Evolutionary conservation across 2,797 vertebrate species (phyloP), one percentile per base, ranked within the genome.

Genomic region (Dallia pectoralis): DNA sequence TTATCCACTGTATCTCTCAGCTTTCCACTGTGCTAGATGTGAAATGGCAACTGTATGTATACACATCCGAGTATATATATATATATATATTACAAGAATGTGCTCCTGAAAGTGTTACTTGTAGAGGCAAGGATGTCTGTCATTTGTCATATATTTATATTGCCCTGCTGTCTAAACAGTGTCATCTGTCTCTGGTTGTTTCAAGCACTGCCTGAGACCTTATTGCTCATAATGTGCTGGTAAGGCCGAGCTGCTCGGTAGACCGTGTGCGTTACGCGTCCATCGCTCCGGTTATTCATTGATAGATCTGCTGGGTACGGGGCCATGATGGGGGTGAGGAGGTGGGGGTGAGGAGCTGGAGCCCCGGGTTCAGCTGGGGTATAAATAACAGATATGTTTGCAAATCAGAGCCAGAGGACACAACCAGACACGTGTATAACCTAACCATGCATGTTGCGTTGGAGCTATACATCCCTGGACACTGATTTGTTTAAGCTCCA

Each of bases 211-310:
- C 40, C 74, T 51, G 32, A 74, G 68, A 66, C 53, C 27, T 18
- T 71, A 79, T 74, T 74, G 79, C 66, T 79, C 80, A 75, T 76
- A 72, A 53, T 72, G n/a, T 27, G 53, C 44, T 73, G 11, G 49
- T 48, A 62, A 56, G 72, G 73, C 83, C 78, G 4, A 25, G 70
- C 12, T 69, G 78, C 29, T 75, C 69, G 73, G 84, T 83, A 85
- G 85, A 85, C 83, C 84, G 79, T 69, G 79, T 69, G 83, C 83
- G 79, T 69, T 27, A 79, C 83, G 85, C 85, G 79, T 91, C 89
- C 89, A 89, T 85, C 87, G 87, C 80, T 84, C 72, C 82, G 81
- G 91, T 67, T 93, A 93, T 93, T 94, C 73, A 93, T 92, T 93
- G 84, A 93, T 74, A 82, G 90, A 77, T 87, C 22, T 81, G 59